Base-by-base conservation (phyloP, 2,888 invertebrate species). In the Conus canariensis region DNA sequence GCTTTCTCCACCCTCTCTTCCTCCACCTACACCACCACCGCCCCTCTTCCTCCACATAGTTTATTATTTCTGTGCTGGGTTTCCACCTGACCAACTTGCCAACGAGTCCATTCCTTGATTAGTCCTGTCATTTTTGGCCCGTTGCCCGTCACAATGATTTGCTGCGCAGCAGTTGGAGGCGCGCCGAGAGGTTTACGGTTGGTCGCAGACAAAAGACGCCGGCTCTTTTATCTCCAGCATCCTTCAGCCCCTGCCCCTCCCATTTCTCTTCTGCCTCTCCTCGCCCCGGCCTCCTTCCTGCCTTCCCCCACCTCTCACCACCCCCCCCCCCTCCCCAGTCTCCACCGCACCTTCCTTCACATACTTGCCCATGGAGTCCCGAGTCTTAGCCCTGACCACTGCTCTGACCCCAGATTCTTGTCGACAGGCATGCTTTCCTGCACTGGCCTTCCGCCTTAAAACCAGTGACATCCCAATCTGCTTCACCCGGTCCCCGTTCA, bases 101-200 rank as follows among this genome's bases (percentile, higher is more conserved):
- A 80, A 80, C 56, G 45, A 45, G 30, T 80, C 10, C 80, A 45
- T 80, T 80, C 45, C 80, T 45, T 80, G 45, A 80, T 80, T 64
- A 80, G 12, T 14, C 14, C 30, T 80, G 80, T 80, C 80, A 80
- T 45, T 80, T 30, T 19, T 30, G 80, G 30, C 80, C 45, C 30
- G 14, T 30, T 45, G 80, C 45, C 80, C n/a, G 80, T 80, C 80
- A 80, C n/a, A 80, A 30, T 45, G 80, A 80, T 80, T 80, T 45
- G 45, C 80, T 80, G 80, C 80, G 45, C 80, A 30, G 80, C 80
- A 77, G 74, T 80, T 80, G 80, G n/a, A n/a, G n/a, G 45, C 30
- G 45, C 30, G 80, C 80, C 80, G 45, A 7, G 22, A 45, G 30
- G 45, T 80, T 10, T n/a, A 80, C 80, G 80, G 16, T 16, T 80